phyloP scores from a whole-genome alignment of 2,888 invertebrate species.

The Diachrysia chrysitis region DNA sequence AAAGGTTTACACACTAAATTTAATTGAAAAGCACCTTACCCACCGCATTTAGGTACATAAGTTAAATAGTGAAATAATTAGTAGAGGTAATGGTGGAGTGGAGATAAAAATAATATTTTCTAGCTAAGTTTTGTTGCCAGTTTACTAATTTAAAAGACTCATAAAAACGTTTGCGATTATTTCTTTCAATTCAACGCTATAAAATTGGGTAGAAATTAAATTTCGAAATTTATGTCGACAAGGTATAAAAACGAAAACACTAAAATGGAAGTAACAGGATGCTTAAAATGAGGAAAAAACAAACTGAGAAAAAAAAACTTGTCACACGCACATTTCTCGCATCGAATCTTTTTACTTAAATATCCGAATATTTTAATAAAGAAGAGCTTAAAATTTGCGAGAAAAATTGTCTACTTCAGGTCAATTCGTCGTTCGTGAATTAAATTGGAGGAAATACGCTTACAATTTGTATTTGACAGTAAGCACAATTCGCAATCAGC shows the following conservation, averaged over 20 bases:
- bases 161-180: not conserved
- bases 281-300: not conserved
- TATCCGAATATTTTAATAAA: conserved; percentile 56
- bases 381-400: conserved; percentile 62
- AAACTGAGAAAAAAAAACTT: conserved; percentile 12
- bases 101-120: too few species aligned
- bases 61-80: too few species aligned
- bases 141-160: too few species aligned
- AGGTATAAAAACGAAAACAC: not conserved
- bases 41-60: too few species aligned
- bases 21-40: too few species aligned
- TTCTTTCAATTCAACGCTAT: too few species aligned
- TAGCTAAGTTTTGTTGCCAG: too few species aligned
- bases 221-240: not conserved
- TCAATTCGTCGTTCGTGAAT: conserved; percentile 75
- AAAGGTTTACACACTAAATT: too few species aligned
- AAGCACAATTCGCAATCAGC: conserved; percentile 86
- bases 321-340: conserved; percentile 37
- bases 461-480: conserved; percentile 82
- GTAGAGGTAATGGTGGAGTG: too few species aligned
- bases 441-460: conserved; percentile 79
- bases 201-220: not conserved
- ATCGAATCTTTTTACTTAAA: conserved; percentile 43
- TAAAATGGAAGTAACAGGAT: not conserved
- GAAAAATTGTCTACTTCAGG: conserved; percentile 71